phyloP scores from a whole-genome alignment of 2,113 vertebrate genomes.

The Triplophysa rosa region DNA sequence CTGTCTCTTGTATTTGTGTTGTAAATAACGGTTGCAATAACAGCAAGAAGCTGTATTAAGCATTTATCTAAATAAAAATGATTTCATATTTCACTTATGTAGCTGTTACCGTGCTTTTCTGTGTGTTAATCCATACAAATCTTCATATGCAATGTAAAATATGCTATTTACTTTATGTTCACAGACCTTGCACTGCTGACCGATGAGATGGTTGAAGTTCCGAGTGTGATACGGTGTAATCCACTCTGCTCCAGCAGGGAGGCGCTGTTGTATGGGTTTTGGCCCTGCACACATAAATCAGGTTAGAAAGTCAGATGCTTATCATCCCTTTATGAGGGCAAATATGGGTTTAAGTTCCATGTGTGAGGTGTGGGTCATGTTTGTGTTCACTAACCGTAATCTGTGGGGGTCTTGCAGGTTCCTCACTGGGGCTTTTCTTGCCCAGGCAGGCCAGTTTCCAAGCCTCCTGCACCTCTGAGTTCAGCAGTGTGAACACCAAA shows the following conservation, averaged over 20 bases:
- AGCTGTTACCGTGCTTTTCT: background rate
- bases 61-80: too few relatives aligned
- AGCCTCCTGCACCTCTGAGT: conserved; percentile 87
- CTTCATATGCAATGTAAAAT: background rate
- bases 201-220: conserved; percentile 93
- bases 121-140: background rate
- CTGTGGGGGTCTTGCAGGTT: conserved; percentile 78
- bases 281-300: conserved; percentile 73
- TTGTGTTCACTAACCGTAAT: conserved; percentile 69
- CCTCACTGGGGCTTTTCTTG: conserved; percentile 85
- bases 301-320: conserved; percentile 10
- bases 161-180: conserved; percentile 55
- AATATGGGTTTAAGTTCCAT: background rate
- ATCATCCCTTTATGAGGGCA: conserved; percentile 8
- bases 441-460: conserved; percentile 88
- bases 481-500: conserved; percentile 89
- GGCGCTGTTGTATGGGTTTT: conserved; percentile 89
- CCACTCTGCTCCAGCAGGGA: conserved; percentile 96
- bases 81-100: too few relatives aligned
- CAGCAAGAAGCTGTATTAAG: too few relatives aligned
- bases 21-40: too few relatives aligned
- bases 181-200: conserved; percentile 94
- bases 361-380: background rate
- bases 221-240: conserved; percentile 95
- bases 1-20: too few relatives aligned